A percentile compares a stretch with the other conserved stretches of the same genome.
Conservation (phyloP, 23 tunicate species). For the Halocynthia roretzi region DNA sequence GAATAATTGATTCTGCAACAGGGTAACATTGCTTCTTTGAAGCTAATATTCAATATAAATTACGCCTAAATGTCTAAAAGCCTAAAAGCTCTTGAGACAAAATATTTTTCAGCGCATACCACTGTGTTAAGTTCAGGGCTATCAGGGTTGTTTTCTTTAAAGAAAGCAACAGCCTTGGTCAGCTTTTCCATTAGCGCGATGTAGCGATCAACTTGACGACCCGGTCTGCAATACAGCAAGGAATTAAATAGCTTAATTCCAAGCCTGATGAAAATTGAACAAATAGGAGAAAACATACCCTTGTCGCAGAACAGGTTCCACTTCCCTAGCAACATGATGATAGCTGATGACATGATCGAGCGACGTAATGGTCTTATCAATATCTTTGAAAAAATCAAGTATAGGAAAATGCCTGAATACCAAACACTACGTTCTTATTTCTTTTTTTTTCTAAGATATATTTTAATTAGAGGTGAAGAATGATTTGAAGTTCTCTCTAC, state of each 20-base stretch:
- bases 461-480: too few relatives aligned
- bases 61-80: background rate
- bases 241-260: background rate
- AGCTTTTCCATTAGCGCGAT: conserved; percentile 72
- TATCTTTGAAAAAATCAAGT: conserved; percentile 19
- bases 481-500: too few relatives aligned
- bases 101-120: conserved; percentile 13
- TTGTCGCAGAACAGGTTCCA: conserved; percentile 53
- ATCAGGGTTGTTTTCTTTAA: conserved; percentile 94
- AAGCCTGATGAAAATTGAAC: background rate
- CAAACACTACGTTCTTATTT: too few relatives aligned
- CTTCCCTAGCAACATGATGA: conserved; percentile 92
- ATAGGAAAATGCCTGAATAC: too few relatives aligned
- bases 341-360: conserved; percentile 91
- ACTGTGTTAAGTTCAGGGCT: conserved; percentile 91
- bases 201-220: conserved; percentile 63
- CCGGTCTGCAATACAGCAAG: conserved; percentile 24
- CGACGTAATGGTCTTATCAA: conserved; percentile 60
- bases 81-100: background rate
- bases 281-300: conserved; percentile 30
- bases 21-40: too few relatives aligned
- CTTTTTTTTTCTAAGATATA: too few relatives aligned
- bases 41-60: background rate
- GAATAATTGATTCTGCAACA: conserved; percentile 10
- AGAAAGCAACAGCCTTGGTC: conserved; percentile 62